phyloP scores from a whole-genome alignment of 2,113 vertebrate species.

The Acrocephalus kingi region DNA sequence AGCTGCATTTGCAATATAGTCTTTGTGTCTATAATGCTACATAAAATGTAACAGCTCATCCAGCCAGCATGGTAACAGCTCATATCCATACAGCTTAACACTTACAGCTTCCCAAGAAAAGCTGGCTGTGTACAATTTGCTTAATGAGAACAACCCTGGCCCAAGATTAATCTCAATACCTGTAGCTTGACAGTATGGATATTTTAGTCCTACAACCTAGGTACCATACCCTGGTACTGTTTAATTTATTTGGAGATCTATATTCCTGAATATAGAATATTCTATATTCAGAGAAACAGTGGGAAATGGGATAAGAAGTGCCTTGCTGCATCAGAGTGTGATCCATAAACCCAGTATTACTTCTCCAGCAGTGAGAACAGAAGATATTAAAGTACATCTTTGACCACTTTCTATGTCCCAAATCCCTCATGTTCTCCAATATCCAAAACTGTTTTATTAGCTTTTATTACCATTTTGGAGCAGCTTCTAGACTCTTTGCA shows the following conservation, averaged over 20 bases:
- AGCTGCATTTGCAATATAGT: background rate
- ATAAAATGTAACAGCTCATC: background rate
- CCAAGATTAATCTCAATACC: background rate
- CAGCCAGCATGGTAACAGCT: background rate
- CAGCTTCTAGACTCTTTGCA: background rate
- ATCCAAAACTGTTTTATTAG: background rate
- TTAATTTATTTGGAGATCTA: background rate
- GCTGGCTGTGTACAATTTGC: accelerated
- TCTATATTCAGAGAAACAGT: background rate
- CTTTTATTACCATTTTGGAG: background rate
- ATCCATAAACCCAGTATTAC: background rate
- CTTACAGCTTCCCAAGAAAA: background rate
- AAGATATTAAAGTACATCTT: background rate
- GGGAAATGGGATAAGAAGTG: background rate
- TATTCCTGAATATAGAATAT: too few species aligned
- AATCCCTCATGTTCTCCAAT: background rate
- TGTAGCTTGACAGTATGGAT: background rate
- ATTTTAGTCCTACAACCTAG: background rate
- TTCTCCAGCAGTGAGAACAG: background rate
- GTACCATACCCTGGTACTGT: background rate
- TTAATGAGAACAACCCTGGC: background rate
- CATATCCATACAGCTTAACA: background rate
- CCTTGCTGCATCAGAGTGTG: background rate
- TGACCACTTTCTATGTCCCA: background rate
- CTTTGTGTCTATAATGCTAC: background rate